Percentiles rank a stretch among this genome's conserved stretches.
These are phyloP conservation scores for Neodiprion fabricii DNA, from an alignment of 1,140 invertebrate genomes.

Conservation along the genomic window DNA sequence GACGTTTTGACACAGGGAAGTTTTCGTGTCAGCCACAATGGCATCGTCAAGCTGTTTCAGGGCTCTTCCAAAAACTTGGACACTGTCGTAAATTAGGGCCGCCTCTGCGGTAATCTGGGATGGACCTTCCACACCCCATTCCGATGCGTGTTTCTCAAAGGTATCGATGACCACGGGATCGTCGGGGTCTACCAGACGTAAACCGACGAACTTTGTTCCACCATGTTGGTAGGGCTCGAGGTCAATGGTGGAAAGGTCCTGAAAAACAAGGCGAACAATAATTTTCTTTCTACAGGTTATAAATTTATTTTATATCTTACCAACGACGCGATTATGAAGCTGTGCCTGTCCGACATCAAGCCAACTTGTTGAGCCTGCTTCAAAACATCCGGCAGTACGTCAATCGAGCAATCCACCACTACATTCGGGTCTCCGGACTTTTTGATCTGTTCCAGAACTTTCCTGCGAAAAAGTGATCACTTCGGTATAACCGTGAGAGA, in stretches of 20 bases:
- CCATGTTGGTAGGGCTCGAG: constrained; percentile 82
- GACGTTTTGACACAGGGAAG: constrained; percentile 71
- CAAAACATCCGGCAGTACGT: constrained; percentile 71
- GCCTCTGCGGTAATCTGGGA: constrained; percentile 67
- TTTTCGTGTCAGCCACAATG: constrained; percentile 51
- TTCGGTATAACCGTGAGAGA: no score
- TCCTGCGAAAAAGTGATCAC: constrained; percentile 38
- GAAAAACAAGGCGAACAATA: constrained; percentile 11
- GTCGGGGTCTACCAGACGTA: constrained; percentile 74
- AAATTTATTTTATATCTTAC: constrained; percentile 46
- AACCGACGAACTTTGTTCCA: constrained; percentile 85
- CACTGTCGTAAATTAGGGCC: constrained; percentile 80
- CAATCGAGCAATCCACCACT: constrained; percentile 76
- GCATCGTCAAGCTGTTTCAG: constrained; percentile 67
- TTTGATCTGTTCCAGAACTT: constrained; percentile 67
- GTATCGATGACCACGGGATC: constrained; percentile 63
- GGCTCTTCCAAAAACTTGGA: constrained; percentile 75
- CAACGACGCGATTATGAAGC: constrained; percentile 79
- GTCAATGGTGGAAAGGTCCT: constrained; percentile 83
- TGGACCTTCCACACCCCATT: constrained; percentile 36
- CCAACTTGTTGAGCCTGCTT: constrained; percentile 83
- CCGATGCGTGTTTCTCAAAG: constrained; percentile 42
- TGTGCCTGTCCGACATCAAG: constrained; percentile 79
- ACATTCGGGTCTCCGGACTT: constrained; percentile 73
- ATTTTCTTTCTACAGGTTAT: no score